Evolutionary conservation across 1,140 invertebrate species (phyloP).

Genomic region (Bombus balteatus): DNA sequence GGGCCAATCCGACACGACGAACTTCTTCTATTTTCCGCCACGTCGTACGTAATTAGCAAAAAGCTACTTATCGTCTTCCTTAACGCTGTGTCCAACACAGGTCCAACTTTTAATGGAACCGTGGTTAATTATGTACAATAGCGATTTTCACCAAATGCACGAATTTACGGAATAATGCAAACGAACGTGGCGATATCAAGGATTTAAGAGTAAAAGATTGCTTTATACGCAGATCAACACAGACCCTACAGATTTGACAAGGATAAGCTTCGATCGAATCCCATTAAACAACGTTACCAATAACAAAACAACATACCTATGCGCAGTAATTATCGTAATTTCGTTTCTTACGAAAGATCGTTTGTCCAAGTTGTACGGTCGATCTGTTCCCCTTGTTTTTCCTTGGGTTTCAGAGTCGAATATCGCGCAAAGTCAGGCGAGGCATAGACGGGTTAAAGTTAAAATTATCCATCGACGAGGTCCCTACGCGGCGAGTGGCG

Average conservation of each 20-base stretch:
- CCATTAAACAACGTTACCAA: not conserved
- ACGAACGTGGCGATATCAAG: no score
- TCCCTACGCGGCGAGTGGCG: constrained; percentile 28
- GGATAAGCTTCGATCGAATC: not conserved
- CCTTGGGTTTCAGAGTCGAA: not conserved
- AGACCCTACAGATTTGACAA: no score
- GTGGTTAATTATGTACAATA: not conserved
- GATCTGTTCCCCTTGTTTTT: not conserved
- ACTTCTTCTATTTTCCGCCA: no score
- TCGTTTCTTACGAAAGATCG: not conserved
- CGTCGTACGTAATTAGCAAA: constrained; percentile 16
- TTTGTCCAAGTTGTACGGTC: not conserved
- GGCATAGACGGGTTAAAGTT: constrained; percentile 37
- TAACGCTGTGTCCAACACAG: no score
- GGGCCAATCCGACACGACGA: not conserved
- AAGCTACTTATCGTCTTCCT: not conserved
- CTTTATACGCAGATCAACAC: no score
- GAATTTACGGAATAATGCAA: no score
- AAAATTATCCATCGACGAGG: constrained; percentile 47
- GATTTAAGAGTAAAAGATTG: no score
- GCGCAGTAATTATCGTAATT: not conserved
- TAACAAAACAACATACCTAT: not conserved
- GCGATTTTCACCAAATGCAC: no score
- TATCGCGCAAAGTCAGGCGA: constrained; percentile 18
- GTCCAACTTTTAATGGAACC: not conserved